Base-by-base conservation (phyloP, 2,797 vertebrate genomes). In the Mus caroli region DNA sequence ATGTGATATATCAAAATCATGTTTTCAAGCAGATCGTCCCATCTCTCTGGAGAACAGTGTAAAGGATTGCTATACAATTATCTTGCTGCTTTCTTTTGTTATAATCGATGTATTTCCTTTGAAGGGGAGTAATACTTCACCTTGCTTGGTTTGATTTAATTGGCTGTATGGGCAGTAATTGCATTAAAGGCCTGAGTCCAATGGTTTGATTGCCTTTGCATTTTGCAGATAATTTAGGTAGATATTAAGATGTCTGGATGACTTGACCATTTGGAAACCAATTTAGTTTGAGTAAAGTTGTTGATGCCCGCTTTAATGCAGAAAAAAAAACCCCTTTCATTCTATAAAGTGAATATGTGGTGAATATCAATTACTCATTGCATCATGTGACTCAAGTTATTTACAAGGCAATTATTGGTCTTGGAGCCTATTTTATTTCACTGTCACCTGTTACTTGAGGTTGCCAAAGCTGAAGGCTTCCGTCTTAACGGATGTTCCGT, bases 401-500 rank as follows among this genome's bases (percentile, higher is more conserved):
- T 77, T 88, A 90, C 78, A 52, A 95, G 84, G 79, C 76, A 90
- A 6, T 96, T 95, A 82, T 31, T 95, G 79, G 86, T 95, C 76
- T 95, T n/a, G 43, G 43, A 93, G 24, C 37, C 43, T 67, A 3
- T 92, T 95, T 95, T 79, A 26, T 97, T 94, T 95, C 67, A 58
- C 19, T 28, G 37, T 96, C 93, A 97, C 96, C 93, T 97, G 80
- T 78, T 96, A 95, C 80, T 98, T 95, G 94, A 90, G 85, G 60
- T 94, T 97, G 95, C 93, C 92, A 93, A 96, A 86, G 56, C 60
- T 83, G 88, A 96, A 94, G 88, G 96, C 56, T 97, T 97, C 97
- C 94, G 96, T 94, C 96, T 97, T 76, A 97, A 92, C 95, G 95
- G 90, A 96, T 91, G 90, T 79, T 93, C 73, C 94, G 95, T 97